Conservation (phyloP, 2,797 vertebrate genomes). For the Luscinia luscinia region DNA sequence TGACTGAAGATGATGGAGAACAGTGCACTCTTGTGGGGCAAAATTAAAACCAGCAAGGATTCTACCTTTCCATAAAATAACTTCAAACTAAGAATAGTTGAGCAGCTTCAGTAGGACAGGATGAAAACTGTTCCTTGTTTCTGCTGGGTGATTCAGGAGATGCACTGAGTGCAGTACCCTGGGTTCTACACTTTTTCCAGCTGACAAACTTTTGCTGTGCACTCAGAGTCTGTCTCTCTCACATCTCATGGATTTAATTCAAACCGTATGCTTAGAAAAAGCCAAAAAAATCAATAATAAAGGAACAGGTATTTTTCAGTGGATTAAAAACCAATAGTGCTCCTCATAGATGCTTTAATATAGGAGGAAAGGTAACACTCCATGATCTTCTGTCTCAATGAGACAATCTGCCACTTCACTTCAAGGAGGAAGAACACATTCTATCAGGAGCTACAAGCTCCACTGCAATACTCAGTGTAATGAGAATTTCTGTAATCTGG, state of each 20-base stretch:
- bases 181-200: not conserved
- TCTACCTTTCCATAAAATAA: not conserved
- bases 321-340: conserved; percentile 21
- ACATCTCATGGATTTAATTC: not conserved
- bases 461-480: not conserved
- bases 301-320: not conserved
- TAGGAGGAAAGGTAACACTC: not conserved
- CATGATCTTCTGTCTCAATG: not conserved
- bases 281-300: not conserved
- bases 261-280: not conserved
- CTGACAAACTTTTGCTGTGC: not conserved
- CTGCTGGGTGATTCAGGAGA: not conserved
- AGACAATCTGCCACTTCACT: not conserved
- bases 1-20: conserved; percentile 31
- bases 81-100: not conserved
- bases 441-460: not conserved
- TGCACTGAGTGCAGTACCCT: not conserved
- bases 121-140: not conserved
- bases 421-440: not conserved
- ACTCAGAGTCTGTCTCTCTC: not conserved
- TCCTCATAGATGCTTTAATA: not conserved
- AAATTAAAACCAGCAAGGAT: conserved; percentile 16
- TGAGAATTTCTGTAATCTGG: not conserved
- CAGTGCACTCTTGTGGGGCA: conserved; percentile 63
- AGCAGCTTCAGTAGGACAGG: not conserved